Evolutionary conservation across 2,888 invertebrate genomes (phyloP), one percentile per base, ranked within the genome.

Genomic region (Drosophila helvetica): DNA sequence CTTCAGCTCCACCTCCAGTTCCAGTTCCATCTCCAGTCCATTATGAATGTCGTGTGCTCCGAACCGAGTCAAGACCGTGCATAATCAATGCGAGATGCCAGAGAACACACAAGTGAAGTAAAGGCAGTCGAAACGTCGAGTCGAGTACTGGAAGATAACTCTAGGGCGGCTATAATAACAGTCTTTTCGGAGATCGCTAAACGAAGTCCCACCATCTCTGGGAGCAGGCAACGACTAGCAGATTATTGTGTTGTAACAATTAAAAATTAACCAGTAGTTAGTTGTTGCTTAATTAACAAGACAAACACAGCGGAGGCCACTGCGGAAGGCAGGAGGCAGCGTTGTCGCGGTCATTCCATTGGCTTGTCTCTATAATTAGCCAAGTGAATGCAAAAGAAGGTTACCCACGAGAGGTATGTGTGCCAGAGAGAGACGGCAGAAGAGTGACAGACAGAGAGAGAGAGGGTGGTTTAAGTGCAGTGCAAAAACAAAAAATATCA

Each of bases 231-330:
- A 46, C n/a, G 59, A 19, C 53, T 30, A 33, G 56, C 58, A 79
- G 79, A 81, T 79, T 71, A 78, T 65, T 60, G 63, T 79, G 68
- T 63, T 63, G 74, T 60, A 87, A 78, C 80, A 86, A 87, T 87
- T 83, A 83, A 85, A 79, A 85, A 71, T 78, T 85, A 83, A 82
- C 55, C 72, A 82, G 71, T 75, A 79, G 79, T 84, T 87, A 74
- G 75, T 78, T 79, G 65, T 65, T 58, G 70, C 70, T 75, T 75
- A 82, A 82, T 85, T 87, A 83, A 87, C 82, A 78, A 87, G 86
- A 68, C 74, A 67, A 85, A 82, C 77, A 79, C 38, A 46, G 22
- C 22, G 38, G 15, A 22, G 45, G 42, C 38, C 18, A 43, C 15
- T 8, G 33, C 10, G 47, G 42, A 12, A 42, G 19, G 17, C 30